Conservation (phyloP, 2,113 vertebrate species). For the Pardalotus punctatus region DNA sequence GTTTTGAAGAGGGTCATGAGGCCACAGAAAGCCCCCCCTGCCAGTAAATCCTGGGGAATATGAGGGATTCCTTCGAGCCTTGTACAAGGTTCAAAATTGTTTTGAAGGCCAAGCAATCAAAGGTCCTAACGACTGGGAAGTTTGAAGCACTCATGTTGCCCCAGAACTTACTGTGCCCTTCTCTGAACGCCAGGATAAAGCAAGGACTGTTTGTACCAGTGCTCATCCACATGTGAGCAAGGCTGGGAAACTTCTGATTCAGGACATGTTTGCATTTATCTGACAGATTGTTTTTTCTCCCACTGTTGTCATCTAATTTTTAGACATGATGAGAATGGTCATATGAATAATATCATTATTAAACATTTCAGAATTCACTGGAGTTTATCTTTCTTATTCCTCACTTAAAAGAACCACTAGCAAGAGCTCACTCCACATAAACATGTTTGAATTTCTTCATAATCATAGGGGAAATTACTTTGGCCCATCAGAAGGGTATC, state of each 20-base stretch:
- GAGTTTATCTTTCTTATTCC: not conserved
- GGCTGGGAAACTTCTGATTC: not conserved
- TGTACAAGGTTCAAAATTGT: not conserved
- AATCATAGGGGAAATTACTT: not conserved
- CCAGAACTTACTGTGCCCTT: not conserved
- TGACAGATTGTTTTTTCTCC: not conserved
- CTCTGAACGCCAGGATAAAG: not conserved
- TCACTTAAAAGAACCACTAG: not conserved
- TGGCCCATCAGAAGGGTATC: not conserved
- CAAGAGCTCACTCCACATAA: not conserved
- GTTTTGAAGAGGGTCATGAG: not conserved
- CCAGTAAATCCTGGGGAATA: not conserved
- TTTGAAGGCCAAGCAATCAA: not conserved
- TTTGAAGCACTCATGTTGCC: not conserved
- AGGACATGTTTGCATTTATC: not conserved
- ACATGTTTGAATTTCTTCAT: not conserved
- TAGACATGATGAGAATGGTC: not conserved
- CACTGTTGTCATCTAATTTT: not conserved
- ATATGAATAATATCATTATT: not conserved
- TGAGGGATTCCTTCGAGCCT: not conserved
- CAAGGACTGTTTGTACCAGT: not conserved
- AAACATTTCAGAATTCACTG: not conserved
- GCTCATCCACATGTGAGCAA: rapidly evolving
- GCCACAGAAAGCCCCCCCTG: not conserved
- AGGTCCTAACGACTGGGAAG: rapidly evolving